Evolutionary conservation across 2,888 invertebrate species (phyloP).

Genomic region (Abscondita cerata): DNA sequence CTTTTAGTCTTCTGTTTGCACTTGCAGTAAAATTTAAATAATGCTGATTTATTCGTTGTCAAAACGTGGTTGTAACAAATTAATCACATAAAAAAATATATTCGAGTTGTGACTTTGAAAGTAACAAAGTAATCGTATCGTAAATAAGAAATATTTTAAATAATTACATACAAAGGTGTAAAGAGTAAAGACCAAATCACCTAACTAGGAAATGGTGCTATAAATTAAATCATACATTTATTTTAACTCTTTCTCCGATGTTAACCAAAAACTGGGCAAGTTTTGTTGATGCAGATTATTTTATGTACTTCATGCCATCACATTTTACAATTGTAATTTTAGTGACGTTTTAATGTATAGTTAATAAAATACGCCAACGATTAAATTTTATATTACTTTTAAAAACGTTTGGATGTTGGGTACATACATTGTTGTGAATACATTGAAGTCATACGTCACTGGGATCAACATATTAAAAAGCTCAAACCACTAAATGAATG

Average conservation of each 20-base stretch:
- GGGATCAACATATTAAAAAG: no score
- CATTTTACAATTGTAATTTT: slow-evolving; percentile 20
- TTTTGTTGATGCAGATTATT: slow-evolving; percentile 32
- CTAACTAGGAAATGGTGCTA: slow-evolving; percentile 39
- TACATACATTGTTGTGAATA: no score
- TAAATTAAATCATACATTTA: slow-evolving; percentile 41
- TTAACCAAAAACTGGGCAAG: slow-evolving; percentile 33
- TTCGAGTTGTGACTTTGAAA: slow-evolving; percentile 7
- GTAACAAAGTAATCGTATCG: slow-evolving; percentile 14
- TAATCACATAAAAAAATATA: slow-evolving; percentile 8
- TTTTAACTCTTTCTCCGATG: slow-evolving; percentile 33
- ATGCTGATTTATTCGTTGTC: slow-evolving; percentile 27
- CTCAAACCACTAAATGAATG: no score
- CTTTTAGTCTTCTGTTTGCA: slow-evolving; percentile 25
- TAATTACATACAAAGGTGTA: slow-evolving; percentile 31
- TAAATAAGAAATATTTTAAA: slow-evolving; percentile 15
- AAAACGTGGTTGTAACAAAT: slow-evolving; percentile 23
- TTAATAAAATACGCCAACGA: slow-evolving; percentile 21
- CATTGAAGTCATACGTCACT: no score
- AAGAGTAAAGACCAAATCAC: slow-evolving; percentile 43
- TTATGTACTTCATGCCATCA: slow-evolving; percentile 27
- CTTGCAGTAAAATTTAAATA: slow-evolving; percentile 27
- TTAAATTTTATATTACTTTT: background rate
- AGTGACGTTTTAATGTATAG: slow-evolving; percentile 24
- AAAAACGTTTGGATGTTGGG: no score